Percentiles rank a stretch among this genome's conserved stretches.
phyloP scores from a whole-genome alignment of 2,113 vertebrate species.

The Bubo bubo region DNA sequence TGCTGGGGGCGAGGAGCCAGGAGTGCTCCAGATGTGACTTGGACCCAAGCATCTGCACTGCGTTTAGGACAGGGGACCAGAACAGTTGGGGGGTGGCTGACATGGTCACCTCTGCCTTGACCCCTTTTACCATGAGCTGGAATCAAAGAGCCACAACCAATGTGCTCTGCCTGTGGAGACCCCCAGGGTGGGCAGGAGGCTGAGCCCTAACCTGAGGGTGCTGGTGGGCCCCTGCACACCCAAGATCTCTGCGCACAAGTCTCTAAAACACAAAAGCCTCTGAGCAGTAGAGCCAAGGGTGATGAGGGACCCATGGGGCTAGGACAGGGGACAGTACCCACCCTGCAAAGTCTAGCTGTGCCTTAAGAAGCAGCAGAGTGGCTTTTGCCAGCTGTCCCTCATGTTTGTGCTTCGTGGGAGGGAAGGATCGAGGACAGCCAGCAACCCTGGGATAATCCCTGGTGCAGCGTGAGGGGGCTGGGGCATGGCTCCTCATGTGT shows the following conservation, averaged over 20 bases:
- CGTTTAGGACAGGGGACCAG: not conserved
- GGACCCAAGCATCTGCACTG: not conserved
- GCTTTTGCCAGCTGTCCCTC: not conserved
- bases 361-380: not conserved
- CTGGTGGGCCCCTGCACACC: not conserved
- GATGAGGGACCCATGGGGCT: not conserved
- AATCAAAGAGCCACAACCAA: not conserved
- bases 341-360: not conserved
- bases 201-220: not conserved
- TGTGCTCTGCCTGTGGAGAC: not conserved
- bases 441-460: not conserved
- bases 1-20: not conserved
- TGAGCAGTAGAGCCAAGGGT: not conserved
- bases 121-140: not conserved
- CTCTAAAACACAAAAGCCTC: not conserved
- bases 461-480: not conserved
- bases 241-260: not conserved
- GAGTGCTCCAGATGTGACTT: not conserved
- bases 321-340: not conserved
- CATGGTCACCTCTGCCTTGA: accelerated
- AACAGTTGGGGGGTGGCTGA: not conserved
- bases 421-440: not conserved
- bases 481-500: not conserved
- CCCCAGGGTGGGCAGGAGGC: not conserved
- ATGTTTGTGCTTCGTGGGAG: not conserved